Percentiles rank a stretch among this genome's conserved stretches.
Evolutionary conservation across 1,140 invertebrate species (phyloP).

Genomic region (Varroa destructor): DNA sequence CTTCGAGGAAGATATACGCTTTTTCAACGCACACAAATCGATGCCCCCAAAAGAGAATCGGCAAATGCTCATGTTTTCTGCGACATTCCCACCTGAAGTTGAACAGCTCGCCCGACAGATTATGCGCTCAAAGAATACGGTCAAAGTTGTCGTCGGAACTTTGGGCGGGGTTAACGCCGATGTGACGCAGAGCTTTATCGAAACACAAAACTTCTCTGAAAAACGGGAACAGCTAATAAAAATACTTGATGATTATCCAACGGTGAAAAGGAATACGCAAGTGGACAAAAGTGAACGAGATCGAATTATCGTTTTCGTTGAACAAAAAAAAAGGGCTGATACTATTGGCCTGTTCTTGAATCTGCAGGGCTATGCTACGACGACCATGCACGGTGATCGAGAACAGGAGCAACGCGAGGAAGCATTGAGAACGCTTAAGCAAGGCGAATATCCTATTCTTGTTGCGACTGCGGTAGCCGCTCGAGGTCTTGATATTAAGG

Average conservation of each 20-base stretch:
- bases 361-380: constrained; percentile 55
- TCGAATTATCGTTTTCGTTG: constrained; percentile 69
- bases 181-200: constrained; percentile 65
- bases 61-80: constrained; percentile 47
- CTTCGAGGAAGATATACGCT: constrained; percentile 44
- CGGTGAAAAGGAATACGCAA: neutral
- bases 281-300: constrained; percentile 32
- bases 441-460: constrained; percentile 56
- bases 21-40: constrained; percentile 31
- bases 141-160: constrained; percentile 70
- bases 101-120: constrained; percentile 43
- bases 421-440: constrained; percentile 67
- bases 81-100: constrained; percentile 47
- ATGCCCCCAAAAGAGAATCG: constrained; percentile 44
- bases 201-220: constrained; percentile 53
- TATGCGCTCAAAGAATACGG: constrained; percentile 49
- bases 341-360: constrained; percentile 63
- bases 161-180: constrained; percentile 78
- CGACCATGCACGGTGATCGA: constrained; percentile 84
- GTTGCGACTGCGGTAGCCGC: constrained; percentile 85
- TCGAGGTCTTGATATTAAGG: constrained; percentile 67
- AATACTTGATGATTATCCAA: constrained; percentile 48
- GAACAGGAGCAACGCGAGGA: constrained; percentile 73
- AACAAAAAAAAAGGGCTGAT: constrained; percentile 73
- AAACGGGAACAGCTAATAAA: constrained; percentile 60